Base-by-base conservation (phyloP, 2,888 invertebrate genomes). In the Muschampia plurimacula region DNA sequence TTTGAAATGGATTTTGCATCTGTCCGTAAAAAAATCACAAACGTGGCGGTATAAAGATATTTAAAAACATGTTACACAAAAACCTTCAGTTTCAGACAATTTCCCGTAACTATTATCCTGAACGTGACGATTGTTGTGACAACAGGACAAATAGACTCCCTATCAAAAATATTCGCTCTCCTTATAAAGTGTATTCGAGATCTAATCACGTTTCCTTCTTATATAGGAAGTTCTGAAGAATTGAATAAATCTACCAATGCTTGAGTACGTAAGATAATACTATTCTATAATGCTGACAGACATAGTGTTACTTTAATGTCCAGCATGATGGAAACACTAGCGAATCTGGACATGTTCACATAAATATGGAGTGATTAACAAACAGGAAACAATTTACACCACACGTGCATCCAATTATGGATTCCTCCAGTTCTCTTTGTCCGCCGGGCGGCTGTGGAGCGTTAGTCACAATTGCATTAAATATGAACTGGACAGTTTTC, bases 401-500 rank as follows among this genome's bases (percentile, higher is more conserved):
- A 66, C 66, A 59, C 71, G 71, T 66, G 71, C 46, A 15, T 60
- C 60, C 59, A 60, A 60, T 71, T 71, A 66, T 32, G 71, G 57
- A 49, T 46, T 59, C 36, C 66, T 66, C 60, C 49, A 28, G 69
- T 64, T 70, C 55, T 70, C 71, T 71, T 71, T 71, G 71, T 71
- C 44, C 71, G 52, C 28, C 22, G 57, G 28, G 2, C 57, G 57
- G 5, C 5, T 28, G 28, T 2, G 44, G 28, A 9, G 52, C 39
- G 59, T 66, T 71, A 71, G 66, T 66, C 66, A 66, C 13, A 28
- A 71, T 49, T 60, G 49, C 71, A 71, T 71, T 71, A 39, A 59
- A 65, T 70, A 46, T 65, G 71, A 66, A 71, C 71, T 71, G 46
- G 49, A 36, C 71, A 60, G 65, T 66, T 71, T 71, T 49, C 59